Percentiles rank a stretch among this genome's conserved stretches.
These are phyloP conservation scores for Apamea epomidion DNA, from an alignment of 2,888 invertebrate genomes.

Conservation along the genomic window DNA sequence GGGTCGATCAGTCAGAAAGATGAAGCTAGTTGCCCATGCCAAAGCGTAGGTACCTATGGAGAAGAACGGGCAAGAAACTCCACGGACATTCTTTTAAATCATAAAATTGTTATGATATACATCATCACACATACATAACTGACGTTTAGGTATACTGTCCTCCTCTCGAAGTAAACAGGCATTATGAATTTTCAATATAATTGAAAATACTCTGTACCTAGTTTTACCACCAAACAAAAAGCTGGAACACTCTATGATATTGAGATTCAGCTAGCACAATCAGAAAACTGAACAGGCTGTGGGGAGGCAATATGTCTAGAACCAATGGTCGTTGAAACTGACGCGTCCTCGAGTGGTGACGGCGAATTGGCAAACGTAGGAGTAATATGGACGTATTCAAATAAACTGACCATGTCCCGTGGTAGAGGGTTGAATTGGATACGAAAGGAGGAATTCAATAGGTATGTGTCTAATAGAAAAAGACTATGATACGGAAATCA, in stretches of 20 bases:
- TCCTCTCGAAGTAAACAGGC: neutral
- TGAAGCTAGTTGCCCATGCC: no score
- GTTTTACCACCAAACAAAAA: neutral
- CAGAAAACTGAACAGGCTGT: slow-evolving; percentile 34
- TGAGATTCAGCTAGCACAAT: slow-evolving; percentile 11
- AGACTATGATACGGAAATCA: no score
- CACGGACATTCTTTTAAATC: no score
- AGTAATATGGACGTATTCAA: slow-evolving; percentile 48
- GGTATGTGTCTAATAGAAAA: neutral
- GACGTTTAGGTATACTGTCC: neutral
- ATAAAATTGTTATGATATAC: no score
- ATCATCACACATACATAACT: no score
- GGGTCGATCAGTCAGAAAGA: no score
- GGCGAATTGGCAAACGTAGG: slow-evolving; percentile 43
- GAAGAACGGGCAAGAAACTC: no score
- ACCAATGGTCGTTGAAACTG: slow-evolving; percentile 29
- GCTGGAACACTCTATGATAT: neutral
- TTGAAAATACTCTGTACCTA: neutral
- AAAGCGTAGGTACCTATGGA: no score
- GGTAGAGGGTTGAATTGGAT: neutral
- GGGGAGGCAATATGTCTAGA: slow-evolving; percentile 38
- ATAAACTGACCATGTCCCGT: slow-evolving; percentile 19
- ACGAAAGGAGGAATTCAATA: slow-evolving; percentile 5
- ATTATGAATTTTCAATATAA: neutral
- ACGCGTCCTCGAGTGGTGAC: slow-evolving; percentile 35